Evolutionary conservation across 2,797 vertebrate species (phyloP).

Genomic region (Huso huso): DNA sequence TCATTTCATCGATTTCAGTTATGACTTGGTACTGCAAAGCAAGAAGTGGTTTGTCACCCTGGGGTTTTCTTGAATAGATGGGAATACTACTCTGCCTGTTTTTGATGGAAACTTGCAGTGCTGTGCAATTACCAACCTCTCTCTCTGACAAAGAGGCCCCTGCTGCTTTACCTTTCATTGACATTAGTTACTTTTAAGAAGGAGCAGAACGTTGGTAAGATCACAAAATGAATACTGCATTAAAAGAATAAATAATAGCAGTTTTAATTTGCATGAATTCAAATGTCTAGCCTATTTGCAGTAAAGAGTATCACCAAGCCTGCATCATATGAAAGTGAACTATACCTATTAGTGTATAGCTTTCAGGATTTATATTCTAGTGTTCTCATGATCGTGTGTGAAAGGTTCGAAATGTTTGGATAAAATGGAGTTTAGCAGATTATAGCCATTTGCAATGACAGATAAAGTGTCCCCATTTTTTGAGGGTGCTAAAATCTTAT

Average conservation of each 20-base stretch:
- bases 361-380: no score
- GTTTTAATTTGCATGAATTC: background rate
- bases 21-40: constrained; percentile 16
- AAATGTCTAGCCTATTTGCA: background rate
- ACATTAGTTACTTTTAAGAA: constrained; percentile 1
- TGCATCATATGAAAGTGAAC: no score
- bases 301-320: no score
- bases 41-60: constrained; percentile 19
- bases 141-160: constrained; percentile 26
- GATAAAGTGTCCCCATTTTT: no score
- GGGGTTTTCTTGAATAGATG: constrained; percentile 34
- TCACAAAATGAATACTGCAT: background rate
- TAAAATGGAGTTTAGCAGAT: no score
- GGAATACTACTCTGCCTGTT: constrained; percentile 25
- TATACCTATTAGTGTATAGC: no score
- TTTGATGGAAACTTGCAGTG: constrained; percentile 25
- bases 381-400: no score
- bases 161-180: constrained; percentile 29
- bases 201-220: background rate
- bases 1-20: constrained; percentile 48
- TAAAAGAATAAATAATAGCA: background rate
- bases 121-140: constrained; percentile 35
- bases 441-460: no score
- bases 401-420: no score
- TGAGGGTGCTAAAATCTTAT: no score